phyloP scores from a whole-genome alignment of 2,113 vertebrate genomes.

The Pomatostomus ruficeps region DNA sequence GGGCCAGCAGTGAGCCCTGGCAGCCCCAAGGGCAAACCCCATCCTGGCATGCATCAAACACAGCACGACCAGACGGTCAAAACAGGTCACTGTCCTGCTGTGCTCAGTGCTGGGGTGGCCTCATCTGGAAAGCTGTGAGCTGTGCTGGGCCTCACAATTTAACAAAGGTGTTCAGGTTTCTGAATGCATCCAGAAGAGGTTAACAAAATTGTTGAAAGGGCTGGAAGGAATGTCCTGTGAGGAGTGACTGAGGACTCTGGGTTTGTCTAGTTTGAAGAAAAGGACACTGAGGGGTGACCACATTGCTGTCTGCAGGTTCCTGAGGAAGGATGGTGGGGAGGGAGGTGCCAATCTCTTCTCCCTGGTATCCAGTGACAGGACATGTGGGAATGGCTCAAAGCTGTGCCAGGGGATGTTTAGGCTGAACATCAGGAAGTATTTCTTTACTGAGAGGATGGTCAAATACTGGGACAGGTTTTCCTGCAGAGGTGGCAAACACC shows the following conservation, averaged over 20 bases:
- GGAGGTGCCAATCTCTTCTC: not conserved
- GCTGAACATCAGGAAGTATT: not conserved
- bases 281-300: rapidly evolving
- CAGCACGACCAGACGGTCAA: not conserved
- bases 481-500: too few species aligned
- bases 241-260: not conserved
- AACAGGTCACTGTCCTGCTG: not conserved
- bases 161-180: not conserved
- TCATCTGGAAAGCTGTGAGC: not conserved
- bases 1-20: not conserved
- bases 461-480: not conserved
- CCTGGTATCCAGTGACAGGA: not conserved
- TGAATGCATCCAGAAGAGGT: not conserved
- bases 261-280: not conserved
- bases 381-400: not conserved
- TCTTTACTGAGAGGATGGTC: not conserved
- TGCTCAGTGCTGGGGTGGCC: not conserved
- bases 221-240: not conserved
- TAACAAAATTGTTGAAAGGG: not conserved
- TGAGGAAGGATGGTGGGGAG: not conserved
- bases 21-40: not conserved
- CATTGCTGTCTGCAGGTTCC: not conserved
- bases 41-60: not conserved
- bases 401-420: not conserved
- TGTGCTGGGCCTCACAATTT: not conserved